These are phyloP conservation scores for Tympanoctomys barrerae DNA, from an alignment of 2,797 vertebrate species.

Conservation along the genomic window DNA sequence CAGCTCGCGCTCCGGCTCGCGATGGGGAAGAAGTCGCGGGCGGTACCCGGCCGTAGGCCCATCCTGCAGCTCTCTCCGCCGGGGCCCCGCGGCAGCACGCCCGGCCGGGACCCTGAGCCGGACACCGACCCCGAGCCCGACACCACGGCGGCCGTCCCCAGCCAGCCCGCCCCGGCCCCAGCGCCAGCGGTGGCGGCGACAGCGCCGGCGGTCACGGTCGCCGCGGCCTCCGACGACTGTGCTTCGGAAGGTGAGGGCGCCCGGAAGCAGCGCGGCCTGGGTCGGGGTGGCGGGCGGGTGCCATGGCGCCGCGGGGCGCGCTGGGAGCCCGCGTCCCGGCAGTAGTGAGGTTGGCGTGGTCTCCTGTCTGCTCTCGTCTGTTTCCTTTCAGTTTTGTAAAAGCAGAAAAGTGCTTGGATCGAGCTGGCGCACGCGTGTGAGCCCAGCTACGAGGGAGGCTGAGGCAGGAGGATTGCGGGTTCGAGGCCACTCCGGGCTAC, in stretches of 20 bases:
- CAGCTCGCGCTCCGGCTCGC: constrained; percentile 70
- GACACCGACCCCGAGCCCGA: constrained; percentile 91
- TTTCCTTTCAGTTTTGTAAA: background rate
- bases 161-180: constrained; percentile 29
- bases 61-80: constrained; percentile 96
- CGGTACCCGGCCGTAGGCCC: constrained; percentile 93
- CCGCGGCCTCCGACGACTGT: constrained; percentile 49
- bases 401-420: background rate
- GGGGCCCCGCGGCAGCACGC: constrained; percentile 87
- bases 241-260: constrained; percentile 60
- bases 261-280: background rate
- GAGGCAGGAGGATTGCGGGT: background rate
- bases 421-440: background rate
- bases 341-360: background rate
- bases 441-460: background rate
- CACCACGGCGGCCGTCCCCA: constrained; percentile 40
- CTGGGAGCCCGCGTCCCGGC: background rate
- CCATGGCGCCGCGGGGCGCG: constrained; percentile 17
- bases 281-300: constrained; percentile 24
- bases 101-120: constrained; percentile 90
- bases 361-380: background rate
- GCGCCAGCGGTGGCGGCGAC: background rate
- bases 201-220: constrained; percentile 37
- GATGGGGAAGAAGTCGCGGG: constrained; percentile 96
- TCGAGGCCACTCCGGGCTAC: background rate